Conservation (phyloP, 2,888 invertebrate species). For the Scaptomyza flava region DNA sequence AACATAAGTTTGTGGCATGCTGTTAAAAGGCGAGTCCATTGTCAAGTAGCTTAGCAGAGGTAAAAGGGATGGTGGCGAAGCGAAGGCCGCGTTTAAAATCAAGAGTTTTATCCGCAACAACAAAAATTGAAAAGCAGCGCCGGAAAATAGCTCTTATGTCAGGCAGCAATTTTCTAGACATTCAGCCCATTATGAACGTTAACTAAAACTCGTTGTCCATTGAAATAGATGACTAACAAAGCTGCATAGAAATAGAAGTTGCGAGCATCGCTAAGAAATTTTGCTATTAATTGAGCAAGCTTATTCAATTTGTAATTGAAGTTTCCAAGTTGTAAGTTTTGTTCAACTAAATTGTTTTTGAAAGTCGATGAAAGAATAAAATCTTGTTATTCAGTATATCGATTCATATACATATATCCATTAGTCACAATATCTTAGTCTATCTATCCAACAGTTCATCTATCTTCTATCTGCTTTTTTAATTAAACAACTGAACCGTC, state of each 20-base stretch:
- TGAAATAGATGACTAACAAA: neutral
- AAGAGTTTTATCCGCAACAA: conserved; percentile 17
- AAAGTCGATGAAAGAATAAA: neutral
- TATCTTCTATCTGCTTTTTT: too few species aligned
- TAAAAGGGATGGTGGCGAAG: neutral
- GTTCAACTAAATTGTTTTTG: neutral
- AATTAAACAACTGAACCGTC: too few species aligned
- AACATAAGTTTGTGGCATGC: neutral
- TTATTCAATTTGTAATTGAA: neutral
- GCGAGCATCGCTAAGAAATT: neutral
- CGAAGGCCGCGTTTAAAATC: conserved; percentile 3
- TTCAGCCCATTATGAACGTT: neutral
- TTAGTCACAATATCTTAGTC: neutral
- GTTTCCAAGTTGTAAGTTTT: neutral
- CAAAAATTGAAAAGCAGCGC: conserved; percentile 20
- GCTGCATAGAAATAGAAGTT: neutral
- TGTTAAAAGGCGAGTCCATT: conserved; percentile 16
- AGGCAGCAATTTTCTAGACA: conserved; percentile 16
- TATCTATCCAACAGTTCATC: too few species aligned
- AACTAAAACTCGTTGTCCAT: neutral
- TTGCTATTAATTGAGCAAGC: neutral
- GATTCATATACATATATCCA: neutral
- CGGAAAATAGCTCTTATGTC: conserved; percentile 18
- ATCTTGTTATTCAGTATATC: neutral
- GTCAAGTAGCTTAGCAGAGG: conserved; percentile 7